Percentiles rank a stretch among this genome's conserved stretches.
phyloP scores from a whole-genome alignment of 2,113 vertebrate species.

The Heterotis niloticus region DNA sequence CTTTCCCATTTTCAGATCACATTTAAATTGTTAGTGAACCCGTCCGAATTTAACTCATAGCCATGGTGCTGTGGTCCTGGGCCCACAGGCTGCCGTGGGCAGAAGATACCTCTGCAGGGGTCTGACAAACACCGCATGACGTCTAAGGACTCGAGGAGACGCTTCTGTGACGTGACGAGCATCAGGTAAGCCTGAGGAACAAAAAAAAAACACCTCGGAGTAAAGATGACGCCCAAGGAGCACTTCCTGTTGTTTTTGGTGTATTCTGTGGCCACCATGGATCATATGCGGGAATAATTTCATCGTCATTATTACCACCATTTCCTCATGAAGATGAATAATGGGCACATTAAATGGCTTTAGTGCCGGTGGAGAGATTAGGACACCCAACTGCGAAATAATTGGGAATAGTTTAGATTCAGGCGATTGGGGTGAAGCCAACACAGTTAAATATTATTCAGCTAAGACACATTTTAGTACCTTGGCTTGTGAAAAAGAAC shows the following conservation, averaged over 20 bases:
- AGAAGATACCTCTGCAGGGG: not conserved
- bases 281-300: not conserved
- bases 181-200: not conserved
- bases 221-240: not conserved
- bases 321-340: not conserved
- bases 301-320: not conserved
- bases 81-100: not conserved
- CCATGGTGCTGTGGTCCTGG: not conserved
- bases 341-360: not conserved
- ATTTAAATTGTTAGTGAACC: too few relatives aligned
- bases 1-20: too few relatives aligned
- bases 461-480: too few relatives aligned
- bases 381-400: not conserved
- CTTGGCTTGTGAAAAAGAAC: too few relatives aligned
- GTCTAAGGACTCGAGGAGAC: not conserved
- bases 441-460: too few relatives aligned
- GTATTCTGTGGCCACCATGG: not conserved
- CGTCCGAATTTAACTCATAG: too few relatives aligned
- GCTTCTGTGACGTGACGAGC: not conserved
- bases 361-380: not conserved
- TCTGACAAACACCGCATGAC: not conserved
- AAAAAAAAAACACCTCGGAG: conserved; percentile 7
- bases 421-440: too few relatives aligned
- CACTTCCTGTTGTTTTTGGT: not conserved
- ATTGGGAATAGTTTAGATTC: too few relatives aligned